Evolutionary conservation across 1,140 invertebrate genomes (phyloP), one percentile per base, ranked within the genome.

Genomic region (Lithobius niger): DNA sequence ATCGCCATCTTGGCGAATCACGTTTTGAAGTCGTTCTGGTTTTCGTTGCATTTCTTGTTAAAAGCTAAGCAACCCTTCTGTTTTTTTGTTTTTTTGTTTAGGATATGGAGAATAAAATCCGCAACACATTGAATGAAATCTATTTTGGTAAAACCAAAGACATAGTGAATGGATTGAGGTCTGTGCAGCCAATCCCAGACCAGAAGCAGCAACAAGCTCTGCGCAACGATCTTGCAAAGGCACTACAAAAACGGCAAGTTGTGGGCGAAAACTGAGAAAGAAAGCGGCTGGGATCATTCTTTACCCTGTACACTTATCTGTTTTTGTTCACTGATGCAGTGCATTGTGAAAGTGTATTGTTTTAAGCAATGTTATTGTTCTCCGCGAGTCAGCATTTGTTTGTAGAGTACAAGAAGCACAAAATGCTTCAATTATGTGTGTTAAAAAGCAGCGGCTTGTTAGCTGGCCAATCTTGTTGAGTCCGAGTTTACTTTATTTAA

Each of bases 41-140:
- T 4, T 53, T 2, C 80, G 83, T 58, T 36, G 31, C 31, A 36
- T 36, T 36, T n/a, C n/a, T 36, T 36, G n/a, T 10, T 36, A 10
- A 10, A 10, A n/a, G 31, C n/a, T 36, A 10, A 10, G 6, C 31
- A 36, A 36, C 31, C n/a, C n/a, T n/a, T n/a, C n/a, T n/a, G n/a
- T n/a, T n/a, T n/a, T n/a, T n/a, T n/a, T n/a, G 31, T 49, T 52
- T 55, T 15, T 83, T 88, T 83, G 88, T 92, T 0, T 86, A 98
- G 74, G 96, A 99, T 63, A 97, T 98, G 92, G 97, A 99, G 69
- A 99, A 97, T 70, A 99, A 98, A 79, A 99, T 99, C 65, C 80
- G 96, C 60, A 94, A 91, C 66, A 97, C 93, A 0, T 74, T 99
- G 51, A 98, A 97, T 69, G 92, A 97, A 74, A 97, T 99, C 61